Conservation (phyloP, 30 jellyfish, hydroid and myxozoan species). For the Mastigias papua region DNA sequence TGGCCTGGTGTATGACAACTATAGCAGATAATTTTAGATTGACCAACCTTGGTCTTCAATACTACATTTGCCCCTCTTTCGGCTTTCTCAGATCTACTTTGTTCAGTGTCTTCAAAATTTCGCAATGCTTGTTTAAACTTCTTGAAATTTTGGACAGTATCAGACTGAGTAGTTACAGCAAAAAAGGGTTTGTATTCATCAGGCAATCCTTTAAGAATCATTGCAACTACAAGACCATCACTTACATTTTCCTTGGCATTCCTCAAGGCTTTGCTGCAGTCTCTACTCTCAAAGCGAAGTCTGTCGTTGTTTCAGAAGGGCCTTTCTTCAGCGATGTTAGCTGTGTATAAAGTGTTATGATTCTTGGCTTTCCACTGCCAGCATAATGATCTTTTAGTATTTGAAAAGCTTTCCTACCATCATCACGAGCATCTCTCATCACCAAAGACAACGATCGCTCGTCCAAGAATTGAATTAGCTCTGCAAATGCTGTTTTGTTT, state of each 20-base stretch:
- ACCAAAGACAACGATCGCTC: slow-evolving; percentile 22
- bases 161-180: background rate
- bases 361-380: no score
- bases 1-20: slow-evolving; percentile 75
- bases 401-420: slow-evolving; percentile 47
- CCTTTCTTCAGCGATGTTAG: slow-evolving; percentile 12
- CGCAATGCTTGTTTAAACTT: background rate
- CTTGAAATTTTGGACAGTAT: background rate
- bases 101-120: background rate
- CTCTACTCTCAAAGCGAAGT: slow-evolving; percentile 38
- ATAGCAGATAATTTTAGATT: slow-evolving; percentile 48
- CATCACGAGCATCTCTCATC: slow-evolving; percentile 60
- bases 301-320: slow-evolving; percentile 29
- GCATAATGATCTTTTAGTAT: slow-evolving; percentile 42
- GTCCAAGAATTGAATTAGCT: slow-evolving; percentile 55
- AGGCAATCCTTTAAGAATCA: background rate
- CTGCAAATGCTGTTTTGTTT: slow-evolving; percentile 60
- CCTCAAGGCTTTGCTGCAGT: slow-evolving; percentile 53
- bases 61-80: slow-evolving; percentile 17
- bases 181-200: slow-evolving; percentile 3
- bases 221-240: background rate
- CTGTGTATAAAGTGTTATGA: slow-evolving; percentile 58
- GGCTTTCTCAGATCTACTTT: slow-evolving; percentile 25
- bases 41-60: slow-evolving; percentile 31
- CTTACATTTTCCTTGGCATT: slow-evolving; percentile 45